Percentiles rank a stretch among this genome's conserved stretches.
Evolutionary conservation across 2,113 vertebrate species (phyloP).

Genomic region (Prionailurus bengalensis): DNA sequence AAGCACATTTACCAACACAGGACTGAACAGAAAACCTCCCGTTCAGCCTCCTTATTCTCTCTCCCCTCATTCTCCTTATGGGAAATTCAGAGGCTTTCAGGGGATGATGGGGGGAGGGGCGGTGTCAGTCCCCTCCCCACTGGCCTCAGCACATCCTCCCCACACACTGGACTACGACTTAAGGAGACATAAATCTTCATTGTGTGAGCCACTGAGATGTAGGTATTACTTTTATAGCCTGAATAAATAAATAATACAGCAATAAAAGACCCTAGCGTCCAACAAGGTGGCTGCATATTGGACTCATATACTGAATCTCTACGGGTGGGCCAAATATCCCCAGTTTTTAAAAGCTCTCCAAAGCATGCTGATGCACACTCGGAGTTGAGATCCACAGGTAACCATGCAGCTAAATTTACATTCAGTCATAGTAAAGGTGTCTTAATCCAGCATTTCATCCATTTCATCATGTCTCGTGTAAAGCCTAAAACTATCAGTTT

Average conservation of each 20-base stretch:
- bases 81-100: background rate
- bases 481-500: background rate
- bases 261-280: background rate
- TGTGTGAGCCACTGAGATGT: background rate
- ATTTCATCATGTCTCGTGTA: background rate
- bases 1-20: background rate
- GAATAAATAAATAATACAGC: background rate
- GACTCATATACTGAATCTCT: background rate
- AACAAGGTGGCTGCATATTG: background rate
- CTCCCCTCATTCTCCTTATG: background rate
- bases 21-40: background rate
- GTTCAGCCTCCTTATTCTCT: background rate
- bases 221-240: background rate
- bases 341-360: background rate
- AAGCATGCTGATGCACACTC: background rate
- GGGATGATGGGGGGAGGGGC: fast-evolving
- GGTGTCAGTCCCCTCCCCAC: too few species aligned
- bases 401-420: background rate
- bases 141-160: background rate
- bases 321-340: background rate
- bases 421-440: background rate
- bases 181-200: background rate
- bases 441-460: background rate
- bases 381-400: background rate
- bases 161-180: background rate